These are phyloP conservation scores for Chlamydotis undulata DNA, from an alignment of 2,113 vertebrate genomes.

Conservation along the genomic window DNA sequence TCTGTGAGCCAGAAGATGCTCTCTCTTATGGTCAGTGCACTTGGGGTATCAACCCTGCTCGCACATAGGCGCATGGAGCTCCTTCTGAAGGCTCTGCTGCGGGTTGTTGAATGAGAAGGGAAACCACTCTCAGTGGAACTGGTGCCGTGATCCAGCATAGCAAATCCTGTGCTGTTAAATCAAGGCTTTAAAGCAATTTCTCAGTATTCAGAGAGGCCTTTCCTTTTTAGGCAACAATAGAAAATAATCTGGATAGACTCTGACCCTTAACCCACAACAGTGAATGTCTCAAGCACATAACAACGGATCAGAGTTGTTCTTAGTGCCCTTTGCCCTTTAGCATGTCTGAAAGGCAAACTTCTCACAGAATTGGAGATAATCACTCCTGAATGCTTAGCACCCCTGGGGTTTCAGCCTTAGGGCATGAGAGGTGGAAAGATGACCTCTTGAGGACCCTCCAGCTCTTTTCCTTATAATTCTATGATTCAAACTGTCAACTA, in stretches of 20 bases:
- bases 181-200: slow-evolving; percentile 33
- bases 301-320: slow-evolving; percentile 66
- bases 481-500: background rate
- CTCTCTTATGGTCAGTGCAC: background rate
- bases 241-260: slow-evolving; percentile 57
- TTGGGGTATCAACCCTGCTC: background rate
- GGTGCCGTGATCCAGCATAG: slow-evolving; percentile 13
- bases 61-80: background rate
- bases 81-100: background rate
- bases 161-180: slow-evolving; percentile 52
- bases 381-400: slow-evolving; percentile 49
- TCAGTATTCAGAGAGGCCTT: slow-evolving; percentile 14
- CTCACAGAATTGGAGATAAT: slow-evolving; percentile 59
- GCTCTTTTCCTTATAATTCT: background rate
- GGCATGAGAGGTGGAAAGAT: background rate
- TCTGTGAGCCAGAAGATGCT: background rate
- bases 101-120: background rate
- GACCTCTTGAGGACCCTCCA: slow-evolving; percentile 14
- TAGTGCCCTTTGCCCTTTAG: slow-evolving; percentile 61
- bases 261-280: slow-evolving; percentile 62
- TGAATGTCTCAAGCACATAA: slow-evolving; percentile 54
- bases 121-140: background rate
- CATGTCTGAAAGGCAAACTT: slow-evolving; percentile 68
- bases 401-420: slow-evolving; percentile 42
- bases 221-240: slow-evolving; percentile 44